Conservation (phyloP, 2,888 invertebrate species). For the Cryptocephalus primarius region DNA sequence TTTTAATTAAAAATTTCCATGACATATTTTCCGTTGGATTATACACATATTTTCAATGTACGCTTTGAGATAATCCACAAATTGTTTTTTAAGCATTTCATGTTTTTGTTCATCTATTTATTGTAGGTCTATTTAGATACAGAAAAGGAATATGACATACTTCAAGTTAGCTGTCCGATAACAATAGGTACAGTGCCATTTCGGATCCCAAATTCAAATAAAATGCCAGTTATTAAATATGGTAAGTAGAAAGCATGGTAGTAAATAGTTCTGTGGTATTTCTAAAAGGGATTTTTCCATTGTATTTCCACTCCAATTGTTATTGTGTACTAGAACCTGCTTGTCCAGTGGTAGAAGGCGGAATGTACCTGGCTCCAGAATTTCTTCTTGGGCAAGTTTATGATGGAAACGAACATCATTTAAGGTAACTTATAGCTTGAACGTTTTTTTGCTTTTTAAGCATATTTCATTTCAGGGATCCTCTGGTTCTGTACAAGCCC, state of each 20-base stretch:
- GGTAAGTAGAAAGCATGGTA: conserved; percentile 35
- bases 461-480: conserved; percentile 34
- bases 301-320: background rate
- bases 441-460: background rate
- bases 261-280: too few relatives aligned
- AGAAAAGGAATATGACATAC: conserved; percentile 57
- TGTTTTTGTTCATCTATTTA: background rate
- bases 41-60: too few relatives aligned
- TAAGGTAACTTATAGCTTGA: conserved; percentile 20
- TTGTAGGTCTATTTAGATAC: conserved; percentile 56
- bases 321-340: conserved; percentile 46
- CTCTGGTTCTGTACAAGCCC: conserved; percentile 54
- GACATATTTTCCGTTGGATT: too few relatives aligned
- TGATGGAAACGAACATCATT: conserved; percentile 47
- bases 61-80: too few relatives aligned
- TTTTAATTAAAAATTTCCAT: too few relatives aligned
- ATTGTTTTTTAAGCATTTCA: too few relatives aligned
- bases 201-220: conserved; percentile 52
- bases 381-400: conserved; percentile 70
- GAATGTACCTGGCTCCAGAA: conserved; percentile 66
- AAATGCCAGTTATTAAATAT: conserved; percentile 49
- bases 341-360: conserved; percentile 63
- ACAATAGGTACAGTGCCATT: conserved; percentile 67
- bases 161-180: conserved; percentile 63
- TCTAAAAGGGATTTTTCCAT: background rate